Base-by-base conservation (phyloP, 2,888 invertebrate species). In the Drosophila niveifrons region DNA sequence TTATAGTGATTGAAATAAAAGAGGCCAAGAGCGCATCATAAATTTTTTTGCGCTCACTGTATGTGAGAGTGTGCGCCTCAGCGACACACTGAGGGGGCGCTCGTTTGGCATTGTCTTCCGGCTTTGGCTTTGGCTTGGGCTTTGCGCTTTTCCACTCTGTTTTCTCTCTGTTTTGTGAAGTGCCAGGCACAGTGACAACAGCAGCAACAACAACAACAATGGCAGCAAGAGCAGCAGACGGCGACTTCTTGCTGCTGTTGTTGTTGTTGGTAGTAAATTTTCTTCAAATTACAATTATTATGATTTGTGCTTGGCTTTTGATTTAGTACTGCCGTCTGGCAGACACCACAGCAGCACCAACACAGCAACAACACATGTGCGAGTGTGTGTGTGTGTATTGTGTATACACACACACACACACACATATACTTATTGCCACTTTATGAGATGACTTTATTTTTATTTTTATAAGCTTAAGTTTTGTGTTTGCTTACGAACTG, bases 1-100 rank as follows among this genome's bases (percentile, higher is more conserved):
- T 90, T 89, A 89, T 89, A 81, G 86, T 89, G 88, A 90, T 90
- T 89, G 89, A 83, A 90, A 90, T 90, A 88, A 83, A 82, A 82
- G 84, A 82, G 86, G 89, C 83, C 82, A 87, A 82, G 88, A 88
- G 85, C 85, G 85, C 86, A 86, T 88, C 86, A 86, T 86, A 88
- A 86, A 85, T 85, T 87, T 84, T 88, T 83, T 85, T 82, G 72
- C 70, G 66, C 84, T 78, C 80, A 58, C 48, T 66, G 23, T 23
- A 23, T 23, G 23, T 23, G 69, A 29, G 51, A 29, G 31, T 1
- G 34, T 15, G 48, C 13, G 43, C 64, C 66, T 56, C 64, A 4
- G 4, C 23, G 23, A n/a, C 23, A 23, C 23, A 52, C 55, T 52
- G 59, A 52, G 70, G 56, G 70, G 64, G 56, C 66, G 64, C 83